Percentiles rank a stretch among this genome's conserved stretches.
These are phyloP conservation scores for Scolanthus callimorphus DNA, from an alignment of 92 coral and sea anemone species.

Conservation along the genomic window DNA sequence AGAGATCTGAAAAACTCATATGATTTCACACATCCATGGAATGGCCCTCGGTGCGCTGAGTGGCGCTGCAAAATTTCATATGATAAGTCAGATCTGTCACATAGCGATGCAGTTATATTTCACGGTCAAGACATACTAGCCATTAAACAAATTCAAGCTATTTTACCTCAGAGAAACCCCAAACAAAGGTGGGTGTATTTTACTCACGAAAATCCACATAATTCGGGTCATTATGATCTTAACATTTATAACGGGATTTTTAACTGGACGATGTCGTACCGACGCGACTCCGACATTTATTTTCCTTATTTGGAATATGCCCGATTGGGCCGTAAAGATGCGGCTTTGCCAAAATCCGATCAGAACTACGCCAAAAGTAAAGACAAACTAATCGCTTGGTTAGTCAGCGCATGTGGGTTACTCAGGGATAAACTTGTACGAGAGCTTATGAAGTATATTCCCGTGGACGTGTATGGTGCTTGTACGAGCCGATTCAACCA, in stretches of 20 bases:
- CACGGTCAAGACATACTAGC: slow-evolving; percentile 81
- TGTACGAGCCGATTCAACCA: slow-evolving; percentile 70
- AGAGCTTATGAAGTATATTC: slow-evolving; percentile 49
- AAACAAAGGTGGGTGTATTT: slow-evolving; percentile 80
- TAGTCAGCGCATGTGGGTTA: slow-evolving; percentile 65
- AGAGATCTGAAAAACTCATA: slow-evolving; percentile 40
- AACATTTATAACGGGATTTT: slow-evolving; percentile 52
- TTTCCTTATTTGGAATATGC: slow-evolving; percentile 69
- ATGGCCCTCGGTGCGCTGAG: slow-evolving; percentile 43
- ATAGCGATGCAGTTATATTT: slow-evolving; percentile 80
- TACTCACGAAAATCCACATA: slow-evolving; percentile 78
- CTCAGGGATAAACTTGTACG: slow-evolving; percentile 52
- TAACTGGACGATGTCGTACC: slow-evolving; percentile 94
- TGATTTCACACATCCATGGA: slow-evolving; percentile 63
- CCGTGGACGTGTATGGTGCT: slow-evolving; percentile 66
- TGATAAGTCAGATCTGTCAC: slow-evolving; percentile 39
- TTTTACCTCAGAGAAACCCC: slow-evolving; percentile 13
- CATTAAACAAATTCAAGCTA: slow-evolving; percentile 27
- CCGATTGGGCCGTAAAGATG: slow-evolving; percentile 26
- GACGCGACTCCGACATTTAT: slow-evolving; percentile 79
- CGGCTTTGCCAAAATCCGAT: background rate
- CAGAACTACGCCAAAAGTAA: slow-evolving; percentile 58
- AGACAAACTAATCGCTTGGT: slow-evolving; percentile 76
- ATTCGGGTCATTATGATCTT: slow-evolving; percentile 34
- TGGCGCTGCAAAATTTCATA: slow-evolving; percentile 61